Base-by-base conservation (phyloP, 2,113 vertebrate species). In the Taurulus bubalis region DNA sequence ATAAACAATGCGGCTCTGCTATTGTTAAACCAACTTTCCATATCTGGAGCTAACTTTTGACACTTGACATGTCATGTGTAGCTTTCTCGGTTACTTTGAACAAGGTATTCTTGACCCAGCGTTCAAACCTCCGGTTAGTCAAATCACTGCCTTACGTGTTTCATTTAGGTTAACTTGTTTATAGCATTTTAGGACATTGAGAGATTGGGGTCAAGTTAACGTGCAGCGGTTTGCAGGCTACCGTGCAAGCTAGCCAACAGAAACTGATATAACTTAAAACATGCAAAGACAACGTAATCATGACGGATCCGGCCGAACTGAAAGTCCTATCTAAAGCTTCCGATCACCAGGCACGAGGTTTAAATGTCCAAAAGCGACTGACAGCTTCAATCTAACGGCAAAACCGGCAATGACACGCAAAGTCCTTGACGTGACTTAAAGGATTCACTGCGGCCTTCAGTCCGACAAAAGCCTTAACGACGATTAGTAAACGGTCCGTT, bases 391-490 rank as follows among this genome's bases (percentile, higher is more conserved):
- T 38, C 68, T 2, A 12, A 51, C 8, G 4, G 38, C 11, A 8
- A 26, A 53, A 72, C 28, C 10, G 49, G 1, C 89, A 87, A 90
- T 89, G 92, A 91, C 92, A 90, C 64, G 10, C 8, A 89, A 94
- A 94, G 95, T 90, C 95, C 94, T 95, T 95, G 94, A 95, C 85
- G 73, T 69, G 90, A 91, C 87, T 93, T 32, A 3, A 7, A 58
- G 76, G 85, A 14, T 38, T 77, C 16, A 59, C 2, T 11, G 72
- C 45, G 90, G 92, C 90, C 90, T 91, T 38, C 59, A 7, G 11
- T 12, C 68, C 24, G 2, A 68, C n/a, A 36, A 1, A 71, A 1
- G 22, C 14, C 3, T 11, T 12, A 3, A n/a, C 2, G 1, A 1
- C 2, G 30, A 40, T 0, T 28, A 16, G 42, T 6, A 47, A 10